A percentile compares a stretch with the other conserved stretches of the same genome.
phyloP scores from a whole-genome alignment of 2,888 invertebrate species.

The Trichopoda pennipes region DNA sequence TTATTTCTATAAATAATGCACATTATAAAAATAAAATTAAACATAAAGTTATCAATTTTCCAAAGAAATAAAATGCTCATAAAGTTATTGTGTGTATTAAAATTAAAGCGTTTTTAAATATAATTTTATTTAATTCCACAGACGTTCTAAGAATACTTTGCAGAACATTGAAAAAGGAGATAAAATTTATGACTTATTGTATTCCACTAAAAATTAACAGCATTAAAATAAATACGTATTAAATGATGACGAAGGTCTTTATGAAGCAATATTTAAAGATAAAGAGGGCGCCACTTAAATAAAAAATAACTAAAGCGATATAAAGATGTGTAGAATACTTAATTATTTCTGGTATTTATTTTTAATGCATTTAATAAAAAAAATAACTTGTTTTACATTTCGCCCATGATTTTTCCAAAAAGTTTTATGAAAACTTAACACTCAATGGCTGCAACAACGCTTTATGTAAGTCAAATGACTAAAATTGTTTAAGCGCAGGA shows the following conservation, averaged over 20 bases:
- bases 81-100: constrained; percentile 4
- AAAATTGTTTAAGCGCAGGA: too few relatives aligned
- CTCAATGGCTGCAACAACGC: too few relatives aligned
- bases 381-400: not conserved
- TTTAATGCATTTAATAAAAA: not conserved
- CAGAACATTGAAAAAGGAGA: constrained; percentile 18
- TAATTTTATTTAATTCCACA: not conserved
- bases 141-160: constrained; percentile 16
- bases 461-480: too few relatives aligned
- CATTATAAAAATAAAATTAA: constrained; percentile 29
- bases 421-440: too few relatives aligned
- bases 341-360: constrained; percentile 11
- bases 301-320: not conserved
- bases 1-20: constrained; percentile 11
- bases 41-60: constrained; percentile 55
- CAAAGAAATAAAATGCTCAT: constrained; percentile 55
- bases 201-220: constrained; percentile 7
- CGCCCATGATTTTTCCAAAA: too few relatives aligned
- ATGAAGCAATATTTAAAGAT: constrained; percentile 15
- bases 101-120: constrained; percentile 24
- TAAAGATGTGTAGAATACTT: not conserved
- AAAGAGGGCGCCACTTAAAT: constrained; percentile 31
- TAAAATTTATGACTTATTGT: constrained; percentile 32
- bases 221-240: constrained; percentile 6
- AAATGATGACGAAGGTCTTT: constrained; percentile 45